Evolutionary conservation across 2,888 invertebrate genomes (phyloP).

Genomic region (Melitaea athalia): DNA sequence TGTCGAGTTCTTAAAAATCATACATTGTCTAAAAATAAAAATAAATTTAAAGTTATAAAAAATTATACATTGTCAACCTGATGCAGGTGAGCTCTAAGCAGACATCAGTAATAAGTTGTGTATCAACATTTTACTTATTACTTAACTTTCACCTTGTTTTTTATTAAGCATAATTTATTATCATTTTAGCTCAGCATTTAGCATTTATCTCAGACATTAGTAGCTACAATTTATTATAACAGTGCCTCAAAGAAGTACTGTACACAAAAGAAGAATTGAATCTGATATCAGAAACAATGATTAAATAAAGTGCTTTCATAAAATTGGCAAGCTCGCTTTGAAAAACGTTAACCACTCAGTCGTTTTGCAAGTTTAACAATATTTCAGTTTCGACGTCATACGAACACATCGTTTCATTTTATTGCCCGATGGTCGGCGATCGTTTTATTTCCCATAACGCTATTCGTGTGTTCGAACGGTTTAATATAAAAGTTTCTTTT

Average conservation of each 20-base stretch:
- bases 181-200: too few species aligned
- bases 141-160: too few species aligned
- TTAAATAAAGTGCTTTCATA: constrained; percentile 43
- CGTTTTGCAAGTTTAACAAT: constrained; percentile 77
- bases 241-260: background rate
- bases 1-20: too few species aligned
- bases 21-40: too few species aligned
- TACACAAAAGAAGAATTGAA: constrained; percentile 9
- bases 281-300: constrained; percentile 26
- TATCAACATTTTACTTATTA: too few species aligned
- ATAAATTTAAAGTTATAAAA: too few species aligned
- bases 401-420: constrained; percentile 61
- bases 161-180: too few species aligned
- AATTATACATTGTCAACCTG: too few species aligned
- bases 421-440: constrained; percentile 61
- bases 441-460: constrained; percentile 60
- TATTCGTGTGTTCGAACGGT: constrained; percentile 48
- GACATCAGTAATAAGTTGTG: too few species aligned
- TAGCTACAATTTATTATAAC: background rate
- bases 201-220: too few species aligned
- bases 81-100: too few species aligned
- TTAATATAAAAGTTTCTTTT: constrained; percentile 41
- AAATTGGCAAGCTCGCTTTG: constrained; percentile 48
- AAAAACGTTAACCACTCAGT: constrained; percentile 53
- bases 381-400: constrained; percentile 64